phyloP scores from a whole-genome alignment of 2,888 invertebrate genomes.

The Epirrhoe tristata region DNA sequence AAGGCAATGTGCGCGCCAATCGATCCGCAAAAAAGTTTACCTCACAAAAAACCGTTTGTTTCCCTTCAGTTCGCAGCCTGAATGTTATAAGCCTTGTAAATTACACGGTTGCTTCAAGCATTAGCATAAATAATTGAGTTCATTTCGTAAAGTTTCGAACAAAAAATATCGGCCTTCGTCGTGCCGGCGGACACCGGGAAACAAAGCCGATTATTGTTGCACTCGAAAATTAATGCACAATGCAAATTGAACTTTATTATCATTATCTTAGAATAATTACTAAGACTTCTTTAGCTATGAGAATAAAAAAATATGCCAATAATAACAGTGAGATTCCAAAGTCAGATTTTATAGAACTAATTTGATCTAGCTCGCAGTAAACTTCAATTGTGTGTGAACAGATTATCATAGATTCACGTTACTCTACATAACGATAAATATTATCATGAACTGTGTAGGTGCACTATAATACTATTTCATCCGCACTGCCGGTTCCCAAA shows the following conservation, averaged over 20 bases:
- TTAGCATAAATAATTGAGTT: conserved; percentile 54
- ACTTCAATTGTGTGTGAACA: neutral
- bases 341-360: neutral
- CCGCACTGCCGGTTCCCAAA: conserved; percentile 61
- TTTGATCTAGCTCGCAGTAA: neutral
- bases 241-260: conserved; percentile 7
- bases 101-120: conserved; percentile 39
- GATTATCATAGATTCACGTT: neutral
- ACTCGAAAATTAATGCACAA: neutral
- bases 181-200: conserved; percentile 37
- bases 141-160: conserved; percentile 53
- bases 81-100: conserved; percentile 42
- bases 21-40: neutral
- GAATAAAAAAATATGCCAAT: too few relatives aligned
- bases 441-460: neutral
- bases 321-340: neutral
- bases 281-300: too few relatives aligned
- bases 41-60: conserved; percentile 5
- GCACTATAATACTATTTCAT: neutral
- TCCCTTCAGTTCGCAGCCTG: conserved; percentile 12
- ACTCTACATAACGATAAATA: neutral
- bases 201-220: conserved; percentile 46
- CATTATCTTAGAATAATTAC: neutral
- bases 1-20: conserved; percentile 1
- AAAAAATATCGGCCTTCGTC: conserved; percentile 46